phyloP scores from a whole-genome alignment of 2,113 vertebrate genomes.

The Fregetta grallaria region DNA sequence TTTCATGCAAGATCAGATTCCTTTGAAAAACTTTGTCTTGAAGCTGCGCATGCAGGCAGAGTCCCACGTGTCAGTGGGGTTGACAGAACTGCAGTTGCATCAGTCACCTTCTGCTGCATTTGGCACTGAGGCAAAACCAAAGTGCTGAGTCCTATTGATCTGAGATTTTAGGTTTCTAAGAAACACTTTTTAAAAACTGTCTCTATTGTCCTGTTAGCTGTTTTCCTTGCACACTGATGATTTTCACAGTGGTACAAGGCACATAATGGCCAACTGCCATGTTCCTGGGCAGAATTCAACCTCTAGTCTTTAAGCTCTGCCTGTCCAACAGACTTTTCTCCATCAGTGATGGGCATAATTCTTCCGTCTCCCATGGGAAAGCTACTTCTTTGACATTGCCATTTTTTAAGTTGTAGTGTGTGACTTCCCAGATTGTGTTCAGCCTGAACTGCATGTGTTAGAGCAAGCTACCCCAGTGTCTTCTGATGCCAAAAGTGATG shows the following conservation, averaged over 20 bases:
- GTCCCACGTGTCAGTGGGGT: background rate
- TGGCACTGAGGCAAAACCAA: background rate
- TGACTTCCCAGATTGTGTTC: background rate
- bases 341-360: background rate
- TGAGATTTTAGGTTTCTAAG: background rate
- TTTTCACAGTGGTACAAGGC: background rate
- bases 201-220: background rate
- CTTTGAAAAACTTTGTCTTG: background rate
- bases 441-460: background rate
- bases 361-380: background rate
- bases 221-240: background rate
- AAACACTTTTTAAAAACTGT: background rate
- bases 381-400: background rate
- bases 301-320: background rate
- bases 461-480: background rate
- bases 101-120: background rate
- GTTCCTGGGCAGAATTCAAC: background rate
- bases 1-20: background rate
- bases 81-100: background rate
- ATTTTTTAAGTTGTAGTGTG: background rate
- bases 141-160: background rate
- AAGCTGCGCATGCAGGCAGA: accelerated
- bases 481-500: background rate
- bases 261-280: background rate
- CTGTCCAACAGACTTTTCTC: background rate